These are phyloP conservation scores for Aphis craccivora DNA, from an alignment of 1,140 invertebrate genomes.

Conservation along the genomic window DNA sequence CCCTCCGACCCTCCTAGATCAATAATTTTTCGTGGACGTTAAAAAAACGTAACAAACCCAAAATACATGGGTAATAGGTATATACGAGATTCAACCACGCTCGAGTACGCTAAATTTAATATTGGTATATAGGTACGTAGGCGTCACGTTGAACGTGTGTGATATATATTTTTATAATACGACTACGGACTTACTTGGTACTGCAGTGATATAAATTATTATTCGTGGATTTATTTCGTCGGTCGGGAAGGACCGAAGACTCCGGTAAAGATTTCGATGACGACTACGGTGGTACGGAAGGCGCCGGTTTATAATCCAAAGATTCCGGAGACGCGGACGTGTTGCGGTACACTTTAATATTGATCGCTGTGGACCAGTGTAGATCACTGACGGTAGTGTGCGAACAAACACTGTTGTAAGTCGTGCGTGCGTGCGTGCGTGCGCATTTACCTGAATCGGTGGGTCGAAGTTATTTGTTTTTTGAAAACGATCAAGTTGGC, in stretches of 20 bases:
- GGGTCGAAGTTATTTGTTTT: neutral
- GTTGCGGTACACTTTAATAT: neutral
- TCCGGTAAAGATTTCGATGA: neutral
- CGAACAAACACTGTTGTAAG: neutral
- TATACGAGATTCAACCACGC: too few relatives aligned
- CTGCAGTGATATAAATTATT: neutral
- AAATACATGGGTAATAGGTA: too few relatives aligned
- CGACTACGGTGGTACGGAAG: neutral
- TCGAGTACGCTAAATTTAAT: too few relatives aligned
- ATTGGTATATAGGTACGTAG: too few relatives aligned
- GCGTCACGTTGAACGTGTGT: too few relatives aligned
- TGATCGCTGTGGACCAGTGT: neutral
- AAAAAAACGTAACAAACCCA: too few relatives aligned
- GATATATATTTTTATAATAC: too few relatives aligned
- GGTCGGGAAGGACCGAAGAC: neutral
- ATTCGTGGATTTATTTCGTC: neutral
- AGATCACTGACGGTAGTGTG: neutral
- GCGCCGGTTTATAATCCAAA: neutral
- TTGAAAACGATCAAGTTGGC: neutral
- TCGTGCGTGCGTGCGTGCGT: neutral
- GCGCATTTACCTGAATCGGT: neutral
- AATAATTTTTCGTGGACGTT: too few relatives aligned
- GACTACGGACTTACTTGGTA: neutral
- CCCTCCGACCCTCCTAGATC: too few relatives aligned
- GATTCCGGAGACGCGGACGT: neutral